Percentiles rank a stretch among this genome's conserved stretches.
These are phyloP conservation scores for Synanthedon vespiformis DNA, from an alignment of 2,888 invertebrate species.

Conservation along the genomic window DNA sequence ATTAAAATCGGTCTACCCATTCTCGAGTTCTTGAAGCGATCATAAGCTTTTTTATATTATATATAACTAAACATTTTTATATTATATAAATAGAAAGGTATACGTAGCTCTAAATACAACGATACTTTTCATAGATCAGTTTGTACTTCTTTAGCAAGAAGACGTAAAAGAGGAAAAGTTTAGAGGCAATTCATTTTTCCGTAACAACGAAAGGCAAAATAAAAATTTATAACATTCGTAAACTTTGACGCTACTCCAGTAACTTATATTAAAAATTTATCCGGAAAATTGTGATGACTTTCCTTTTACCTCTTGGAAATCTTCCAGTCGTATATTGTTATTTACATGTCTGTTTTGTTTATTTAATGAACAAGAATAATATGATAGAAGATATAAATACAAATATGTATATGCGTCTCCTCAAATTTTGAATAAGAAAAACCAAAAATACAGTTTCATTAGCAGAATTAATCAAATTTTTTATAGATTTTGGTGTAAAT, in stretches of 20 bases:
- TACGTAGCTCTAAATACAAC: background rate
- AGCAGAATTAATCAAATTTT: too few species aligned
- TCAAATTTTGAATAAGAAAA: too few species aligned
- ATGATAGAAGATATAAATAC: background rate
- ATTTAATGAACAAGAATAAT: background rate
- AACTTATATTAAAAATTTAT: slow-evolving; percentile 36
- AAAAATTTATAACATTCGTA: slow-evolving; percentile 28
- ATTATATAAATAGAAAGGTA: too few species aligned
- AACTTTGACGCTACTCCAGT: slow-evolving; percentile 25
- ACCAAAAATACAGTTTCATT: too few species aligned
- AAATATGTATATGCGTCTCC: too few species aligned
- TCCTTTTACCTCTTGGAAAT: slow-evolving; percentile 7
- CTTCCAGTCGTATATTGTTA: slow-evolving; percentile 1
- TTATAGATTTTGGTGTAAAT: too few species aligned
- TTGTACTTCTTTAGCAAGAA: slow-evolving; percentile 13
- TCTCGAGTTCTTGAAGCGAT: too few species aligned
- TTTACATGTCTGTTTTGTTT: too few species aligned
- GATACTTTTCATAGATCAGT: slow-evolving; percentile 8
- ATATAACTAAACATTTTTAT: too few species aligned
- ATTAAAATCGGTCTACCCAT: too few species aligned
- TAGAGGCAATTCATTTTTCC: slow-evolving; percentile 22
- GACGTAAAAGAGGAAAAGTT: slow-evolving; percentile 19
- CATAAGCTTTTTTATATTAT: too few species aligned
- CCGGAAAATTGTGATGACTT: slow-evolving; percentile 25
- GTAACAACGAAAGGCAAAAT: slow-evolving; percentile 8